phyloP scores from a whole-genome alignment of 2,888 invertebrate species.

The Chrysolina oricalcia region DNA sequence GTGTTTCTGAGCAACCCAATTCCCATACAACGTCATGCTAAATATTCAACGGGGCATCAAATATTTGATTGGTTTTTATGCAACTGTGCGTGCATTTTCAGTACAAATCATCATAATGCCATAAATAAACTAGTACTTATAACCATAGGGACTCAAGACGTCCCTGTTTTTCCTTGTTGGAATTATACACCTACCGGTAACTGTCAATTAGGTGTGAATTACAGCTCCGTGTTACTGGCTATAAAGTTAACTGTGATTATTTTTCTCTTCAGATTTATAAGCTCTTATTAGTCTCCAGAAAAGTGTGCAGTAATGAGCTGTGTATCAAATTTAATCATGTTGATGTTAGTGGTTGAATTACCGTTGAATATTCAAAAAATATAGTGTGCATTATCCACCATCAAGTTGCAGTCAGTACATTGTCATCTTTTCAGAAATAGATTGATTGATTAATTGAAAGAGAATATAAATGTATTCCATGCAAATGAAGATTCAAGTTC shows the following conservation, averaged over 20 bases:
- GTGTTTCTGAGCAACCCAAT: too few relatives aligned
- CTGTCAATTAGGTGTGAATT: constrained; percentile 72
- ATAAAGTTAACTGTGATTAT: constrained; percentile 59
- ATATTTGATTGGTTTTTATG: too few relatives aligned
- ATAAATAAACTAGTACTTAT: background rate
- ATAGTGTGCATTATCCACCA: background rate
- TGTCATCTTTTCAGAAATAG: background rate
- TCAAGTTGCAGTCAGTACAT: background rate
- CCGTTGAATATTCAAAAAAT: background rate
- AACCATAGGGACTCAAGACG: constrained; percentile 11
- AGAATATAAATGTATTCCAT: too few relatives aligned
- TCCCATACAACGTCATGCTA: too few relatives aligned
- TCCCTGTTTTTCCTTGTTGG: constrained; percentile 55
- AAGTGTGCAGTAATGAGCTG: constrained; percentile 49
- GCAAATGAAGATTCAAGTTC: too few relatives aligned
- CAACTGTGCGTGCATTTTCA: too few relatives aligned
- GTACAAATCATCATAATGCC: too few relatives aligned
- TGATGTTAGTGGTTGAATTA: constrained; percentile 10
- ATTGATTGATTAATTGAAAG: background rate
- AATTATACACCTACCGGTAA: constrained; percentile 69
- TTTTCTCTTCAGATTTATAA: constrained; percentile 59
- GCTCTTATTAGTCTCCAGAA: constrained; percentile 52
- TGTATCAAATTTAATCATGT: constrained; percentile 42
- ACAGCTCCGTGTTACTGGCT: constrained; percentile 61
- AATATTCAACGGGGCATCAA: too few relatives aligned